Evolutionary conservation across 2,797 vertebrate genomes (phyloP), one percentile per base, ranked within the genome.

Genomic region (Parauchenoglanis punctatus): DNA sequence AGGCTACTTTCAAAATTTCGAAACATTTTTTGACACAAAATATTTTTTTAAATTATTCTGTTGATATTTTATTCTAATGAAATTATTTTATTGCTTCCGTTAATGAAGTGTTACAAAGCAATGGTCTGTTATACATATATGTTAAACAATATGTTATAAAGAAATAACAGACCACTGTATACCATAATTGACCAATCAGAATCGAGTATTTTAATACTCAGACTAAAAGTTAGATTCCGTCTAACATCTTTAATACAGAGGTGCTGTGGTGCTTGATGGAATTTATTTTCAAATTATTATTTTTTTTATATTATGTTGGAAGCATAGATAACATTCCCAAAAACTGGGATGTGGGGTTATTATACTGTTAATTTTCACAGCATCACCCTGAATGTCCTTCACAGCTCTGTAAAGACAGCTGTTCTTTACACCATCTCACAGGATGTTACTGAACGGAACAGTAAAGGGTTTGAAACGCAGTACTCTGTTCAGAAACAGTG

Each of bases 371-470:
- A 28, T 11, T 67, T 49, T 46, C 13, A 65, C 59, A 17, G 23
- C 35, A n/a, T 46, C 80, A 46, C 6, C 58, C 58, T 4, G 25
- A 63, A 1, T 28, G 35, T 70, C 82, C 46, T 54, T 72, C 63
- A 70, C 63, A 35, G 63, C 8, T 23, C 82, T 35, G 44, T 46
- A 28, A 44, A 52, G 13, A n/a, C 76, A 65, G 81, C 59, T 83
- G 82, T 35, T 56, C 68, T 77, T 56, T 87, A 59, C 52, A 67
- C 63, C 13, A 15, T 20, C 84, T 86, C 46, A 56, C 44, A n/a
- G 63, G 75, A 49, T 35, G 49, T 49, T 80, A 84, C 35, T 72
- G 28, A 28, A 31, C 52, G 20, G 2, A 85, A 73, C 54, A 40
- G 7, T n/a, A 28, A 78, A 70, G 12, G 28, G 18, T n/a, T 25